Conservation (phyloP, 2,888 invertebrate species). For the Dicranocentrus wangi region DNA sequence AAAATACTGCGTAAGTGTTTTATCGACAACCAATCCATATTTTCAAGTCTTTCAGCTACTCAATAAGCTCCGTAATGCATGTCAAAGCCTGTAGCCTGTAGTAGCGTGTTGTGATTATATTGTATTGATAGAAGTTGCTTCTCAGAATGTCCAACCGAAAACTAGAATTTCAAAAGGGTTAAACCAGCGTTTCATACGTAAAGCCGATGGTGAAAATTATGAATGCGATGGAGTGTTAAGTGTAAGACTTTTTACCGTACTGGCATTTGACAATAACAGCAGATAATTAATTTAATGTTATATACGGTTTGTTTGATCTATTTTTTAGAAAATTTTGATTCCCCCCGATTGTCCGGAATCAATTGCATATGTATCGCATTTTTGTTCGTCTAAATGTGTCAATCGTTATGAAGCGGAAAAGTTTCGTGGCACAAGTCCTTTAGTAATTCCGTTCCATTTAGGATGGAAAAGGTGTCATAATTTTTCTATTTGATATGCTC, state of each 20-base stretch:
- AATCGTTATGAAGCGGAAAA: constrained; percentile 70
- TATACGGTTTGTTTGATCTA: neutral
- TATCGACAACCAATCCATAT: too few relatives aligned
- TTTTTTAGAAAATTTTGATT: constrained; percentile 28
- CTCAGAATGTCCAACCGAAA: neutral
- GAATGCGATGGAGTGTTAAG: neutral
- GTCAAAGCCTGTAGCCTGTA: too few relatives aligned
- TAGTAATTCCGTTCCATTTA: constrained; percentile 58
- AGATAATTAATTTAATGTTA: neutral
- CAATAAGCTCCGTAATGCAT: too few relatives aligned
- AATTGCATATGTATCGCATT: neutral
- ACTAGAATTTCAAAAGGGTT: neutral
- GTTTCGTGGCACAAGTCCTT: constrained; percentile 72
- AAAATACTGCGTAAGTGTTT: too few relatives aligned
- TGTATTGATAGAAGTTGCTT: too few relatives aligned
- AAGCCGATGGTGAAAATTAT: neutral
- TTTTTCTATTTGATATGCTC: neutral
- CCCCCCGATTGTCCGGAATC: neutral
- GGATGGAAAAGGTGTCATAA: constrained; percentile 65
- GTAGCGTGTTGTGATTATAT: too few relatives aligned
- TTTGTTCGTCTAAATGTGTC: constrained; percentile 75
- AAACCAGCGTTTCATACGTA: neutral
- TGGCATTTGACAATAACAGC: neutral
- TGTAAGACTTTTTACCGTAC: neutral
- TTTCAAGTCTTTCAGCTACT: too few relatives aligned